These are phyloP conservation scores for Drosophila mayaguana DNA, from an alignment of 2,888 invertebrate species.

Conservation along the genomic window DNA sequence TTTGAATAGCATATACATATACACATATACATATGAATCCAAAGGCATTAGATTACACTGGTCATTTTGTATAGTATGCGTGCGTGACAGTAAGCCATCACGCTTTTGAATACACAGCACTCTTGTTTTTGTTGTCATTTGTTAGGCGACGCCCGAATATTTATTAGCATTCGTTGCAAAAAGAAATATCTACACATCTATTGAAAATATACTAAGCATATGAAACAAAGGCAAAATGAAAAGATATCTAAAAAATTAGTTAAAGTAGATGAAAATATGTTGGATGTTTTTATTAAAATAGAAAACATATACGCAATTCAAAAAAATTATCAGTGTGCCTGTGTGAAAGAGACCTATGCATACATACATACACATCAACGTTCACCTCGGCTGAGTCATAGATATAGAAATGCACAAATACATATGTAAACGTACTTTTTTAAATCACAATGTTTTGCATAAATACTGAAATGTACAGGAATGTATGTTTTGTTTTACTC, in stretches of 20 bases:
- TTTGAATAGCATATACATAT: conserved; percentile 18
- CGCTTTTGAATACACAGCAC: conserved; percentile 24
- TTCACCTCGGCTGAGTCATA: conserved; percentile 40
- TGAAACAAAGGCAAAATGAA: neutral
- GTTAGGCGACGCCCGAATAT: conserved; percentile 47
- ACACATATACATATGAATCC: conserved; percentile 1
- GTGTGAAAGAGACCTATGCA: conserved; percentile 16
- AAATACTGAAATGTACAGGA: conserved; percentile 3
- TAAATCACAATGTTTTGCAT: conserved; percentile 4
- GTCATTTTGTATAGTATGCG: conserved; percentile 22
- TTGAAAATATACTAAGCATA: neutral
- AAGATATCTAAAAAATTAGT: neutral
- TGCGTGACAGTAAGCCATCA: conserved; percentile 38
- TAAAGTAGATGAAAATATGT: neutral
- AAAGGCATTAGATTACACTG: conserved; percentile 10
- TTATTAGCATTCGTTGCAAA: conserved; percentile 1
- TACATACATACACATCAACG: conserved; percentile 7
- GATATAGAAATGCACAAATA: conserved; percentile 4
- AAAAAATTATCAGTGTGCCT: conserved; percentile 23
- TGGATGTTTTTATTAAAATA: conserved; percentile 9
- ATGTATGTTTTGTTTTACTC: conserved; percentile 6
- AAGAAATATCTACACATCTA: conserved; percentile 17
- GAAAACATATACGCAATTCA: conserved; percentile 18
- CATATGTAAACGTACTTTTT: conserved; percentile 6
- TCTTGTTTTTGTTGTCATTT: conserved; percentile 27